Evolutionary conservation across 30 jellyfish, hydroid and myxozoan genomes (phyloP).

Genomic region (Aurelia coerulea): DNA sequence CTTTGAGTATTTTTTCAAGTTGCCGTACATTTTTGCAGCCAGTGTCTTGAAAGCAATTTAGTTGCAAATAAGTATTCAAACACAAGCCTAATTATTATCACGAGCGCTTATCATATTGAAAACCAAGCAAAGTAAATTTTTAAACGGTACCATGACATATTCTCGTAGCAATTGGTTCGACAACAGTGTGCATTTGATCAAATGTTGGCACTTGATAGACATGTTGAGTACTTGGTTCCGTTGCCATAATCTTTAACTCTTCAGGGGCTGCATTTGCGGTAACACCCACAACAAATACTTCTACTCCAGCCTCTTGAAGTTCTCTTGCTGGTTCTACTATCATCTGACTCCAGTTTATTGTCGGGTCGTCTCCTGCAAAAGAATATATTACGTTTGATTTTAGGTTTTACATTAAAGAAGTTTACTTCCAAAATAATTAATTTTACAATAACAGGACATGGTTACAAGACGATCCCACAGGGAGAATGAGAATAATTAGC

Average conservation of each 20-base stretch:
- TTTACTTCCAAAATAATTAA: no score
- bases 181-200: conserved; percentile 71
- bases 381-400: conserved; percentile 25
- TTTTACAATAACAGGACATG: no score
- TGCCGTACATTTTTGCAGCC: no score
- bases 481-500: no score
- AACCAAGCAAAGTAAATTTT: no score
- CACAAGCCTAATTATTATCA: no score
- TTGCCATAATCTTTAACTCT: conserved; percentile 83
- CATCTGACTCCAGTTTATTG: conserved; percentile 92
- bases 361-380: conserved; percentile 85
- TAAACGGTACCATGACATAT: conserved; percentile 86
- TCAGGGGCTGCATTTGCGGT: conserved; percentile 83
- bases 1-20: no score
- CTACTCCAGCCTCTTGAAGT: conserved; percentile 86
- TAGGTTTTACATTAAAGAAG: no score
- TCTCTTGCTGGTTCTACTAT: conserved; percentile 91
- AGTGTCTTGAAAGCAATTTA: no score
- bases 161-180: conserved; percentile 81
- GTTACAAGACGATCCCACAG: no score
- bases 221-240: conserved; percentile 81
- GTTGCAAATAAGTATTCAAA: no score
- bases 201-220: conserved; percentile 75
- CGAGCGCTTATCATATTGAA: no score
- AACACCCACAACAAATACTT: conserved; percentile 86